These are phyloP conservation scores for Palythoa heliodiscus DNA, from an alignment of 92 coral and sea anemone species.

Conservation along the genomic window DNA sequence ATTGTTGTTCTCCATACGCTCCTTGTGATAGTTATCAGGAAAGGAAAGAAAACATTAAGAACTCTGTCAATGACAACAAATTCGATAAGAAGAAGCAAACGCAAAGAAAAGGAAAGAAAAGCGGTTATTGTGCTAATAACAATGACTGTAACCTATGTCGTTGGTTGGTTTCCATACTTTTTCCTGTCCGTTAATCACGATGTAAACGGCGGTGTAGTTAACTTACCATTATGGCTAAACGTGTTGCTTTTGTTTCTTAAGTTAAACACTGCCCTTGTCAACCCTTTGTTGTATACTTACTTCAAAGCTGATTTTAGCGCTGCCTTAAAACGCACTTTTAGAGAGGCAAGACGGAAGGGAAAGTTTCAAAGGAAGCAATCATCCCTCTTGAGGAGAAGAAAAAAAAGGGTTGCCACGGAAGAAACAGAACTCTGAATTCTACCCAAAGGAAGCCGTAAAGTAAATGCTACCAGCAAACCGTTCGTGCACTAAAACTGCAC, in stretches of 20 bases:
- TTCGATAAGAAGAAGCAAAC: constrained; percentile 29
- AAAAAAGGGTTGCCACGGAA: background rate
- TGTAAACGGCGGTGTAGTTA: constrained; percentile 14
- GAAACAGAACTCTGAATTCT: constrained; percentile 12
- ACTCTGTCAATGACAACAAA: background rate
- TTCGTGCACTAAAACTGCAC: too few species aligned
- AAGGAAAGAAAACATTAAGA: background rate
- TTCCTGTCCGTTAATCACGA: constrained; percentile 60
- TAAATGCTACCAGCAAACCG: too few species aligned
- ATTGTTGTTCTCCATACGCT: background rate
- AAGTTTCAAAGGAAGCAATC: background rate
- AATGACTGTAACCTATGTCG: constrained; percentile 58
- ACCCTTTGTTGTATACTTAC: constrained; percentile 69
- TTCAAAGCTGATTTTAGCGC: constrained; percentile 70
- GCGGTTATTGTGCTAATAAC: constrained; percentile 51
- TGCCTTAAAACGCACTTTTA: constrained; percentile 41
- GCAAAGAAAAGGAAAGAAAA: constrained; percentile 47
- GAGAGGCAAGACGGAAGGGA: background rate
- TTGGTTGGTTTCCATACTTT: constrained; percentile 83
- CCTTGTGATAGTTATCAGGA: background rate
- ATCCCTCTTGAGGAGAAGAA: background rate
- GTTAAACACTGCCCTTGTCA: constrained; percentile 61
- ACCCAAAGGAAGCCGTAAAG: background rate
- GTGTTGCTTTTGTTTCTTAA: constrained; percentile 59
- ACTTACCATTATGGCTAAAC: constrained; percentile 60